Conservation (phyloP, 2,888 invertebrate species). For the Micropterix aruncella region DNA sequence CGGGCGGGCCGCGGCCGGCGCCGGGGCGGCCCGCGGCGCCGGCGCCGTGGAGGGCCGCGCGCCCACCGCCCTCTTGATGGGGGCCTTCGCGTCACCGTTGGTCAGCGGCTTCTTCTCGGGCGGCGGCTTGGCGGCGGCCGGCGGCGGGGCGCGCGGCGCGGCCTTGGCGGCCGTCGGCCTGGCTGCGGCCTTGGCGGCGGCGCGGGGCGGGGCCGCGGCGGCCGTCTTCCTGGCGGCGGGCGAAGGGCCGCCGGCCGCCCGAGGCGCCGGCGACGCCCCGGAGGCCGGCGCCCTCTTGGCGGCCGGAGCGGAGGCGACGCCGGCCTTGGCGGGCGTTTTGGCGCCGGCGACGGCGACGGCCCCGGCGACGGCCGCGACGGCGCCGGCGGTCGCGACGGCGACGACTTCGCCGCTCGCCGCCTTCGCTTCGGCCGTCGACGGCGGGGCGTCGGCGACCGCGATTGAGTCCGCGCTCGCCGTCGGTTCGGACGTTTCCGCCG, state of each 20-base stretch:
- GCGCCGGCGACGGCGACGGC: slow-evolving; percentile 15
- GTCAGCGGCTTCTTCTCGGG: slow-evolving; percentile 36
- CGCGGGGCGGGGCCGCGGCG: slow-evolving; percentile 11
- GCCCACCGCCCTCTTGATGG: slow-evolving; percentile 14
- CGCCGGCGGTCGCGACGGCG: slow-evolving; percentile 7
- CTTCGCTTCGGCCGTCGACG: slow-evolving; percentile 7
- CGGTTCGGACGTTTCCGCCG: slow-evolving; percentile 10
- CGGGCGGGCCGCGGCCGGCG: slow-evolving; percentile 15
- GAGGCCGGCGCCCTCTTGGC: slow-evolving; percentile 11
- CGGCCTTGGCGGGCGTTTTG: slow-evolving; percentile 16
- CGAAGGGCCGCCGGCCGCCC: slow-evolving; percentile 13
- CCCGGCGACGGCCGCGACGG: slow-evolving; percentile 13
- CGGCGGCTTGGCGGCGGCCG: slow-evolving; percentile 9
- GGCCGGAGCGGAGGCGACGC: slow-evolving; percentile 10
- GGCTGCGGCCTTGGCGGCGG: slow-evolving; percentile 17
- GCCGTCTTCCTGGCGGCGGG: slow-evolving; percentile 13
- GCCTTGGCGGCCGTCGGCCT: background rate
- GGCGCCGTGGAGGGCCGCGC: slow-evolving; percentile 8
- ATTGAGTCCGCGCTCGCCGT: slow-evolving; percentile 11
- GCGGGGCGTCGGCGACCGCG: slow-evolving; percentile 8
- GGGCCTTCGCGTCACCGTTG: slow-evolving; percentile 39
- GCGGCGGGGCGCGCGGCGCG: slow-evolving; percentile 6
- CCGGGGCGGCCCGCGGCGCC: slow-evolving; percentile 14
- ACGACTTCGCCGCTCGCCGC: too few species aligned
- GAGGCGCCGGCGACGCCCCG: slow-evolving; percentile 13